Conservation (phyloP, 23 tunicate genomes). For the Ascidia mentula region DNA sequence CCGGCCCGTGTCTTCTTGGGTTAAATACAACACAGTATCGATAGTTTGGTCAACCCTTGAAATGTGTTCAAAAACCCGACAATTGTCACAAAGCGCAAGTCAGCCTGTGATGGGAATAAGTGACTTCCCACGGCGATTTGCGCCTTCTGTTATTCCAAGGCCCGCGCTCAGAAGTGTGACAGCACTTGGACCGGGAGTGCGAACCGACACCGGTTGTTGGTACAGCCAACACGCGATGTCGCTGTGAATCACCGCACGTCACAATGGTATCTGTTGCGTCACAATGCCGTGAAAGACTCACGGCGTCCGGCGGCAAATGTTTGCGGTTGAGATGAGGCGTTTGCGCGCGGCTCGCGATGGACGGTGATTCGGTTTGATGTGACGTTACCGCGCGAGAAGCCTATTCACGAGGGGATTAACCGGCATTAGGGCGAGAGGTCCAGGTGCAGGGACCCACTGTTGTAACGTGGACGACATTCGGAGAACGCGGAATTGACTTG, state of each 20-base stretch:
- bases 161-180: background rate
- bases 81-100: no score
- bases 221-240: constrained; percentile 20
- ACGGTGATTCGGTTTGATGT: background rate
- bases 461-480: no score
- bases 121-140: constrained; percentile 16
- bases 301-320: background rate
- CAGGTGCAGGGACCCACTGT: background rate
- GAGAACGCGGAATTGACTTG: no score
- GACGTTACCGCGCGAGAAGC: background rate
- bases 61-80: no score
- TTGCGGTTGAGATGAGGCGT: background rate
- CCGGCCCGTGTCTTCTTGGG: no score
- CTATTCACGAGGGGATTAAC: background rate
- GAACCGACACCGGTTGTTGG: background rate
- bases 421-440: background rate
- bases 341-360: background rate
- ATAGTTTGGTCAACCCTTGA: no score
- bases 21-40: no score
- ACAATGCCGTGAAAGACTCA: constrained; percentile 2
- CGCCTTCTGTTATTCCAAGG: constrained; percentile 7
- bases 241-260: constrained; percentile 9
- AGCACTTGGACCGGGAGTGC: background rate
- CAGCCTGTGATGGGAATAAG: no score
- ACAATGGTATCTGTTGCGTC: background rate